Conservation (phyloP, 2,797 vertebrate species). For the Lemur catta region DNA sequence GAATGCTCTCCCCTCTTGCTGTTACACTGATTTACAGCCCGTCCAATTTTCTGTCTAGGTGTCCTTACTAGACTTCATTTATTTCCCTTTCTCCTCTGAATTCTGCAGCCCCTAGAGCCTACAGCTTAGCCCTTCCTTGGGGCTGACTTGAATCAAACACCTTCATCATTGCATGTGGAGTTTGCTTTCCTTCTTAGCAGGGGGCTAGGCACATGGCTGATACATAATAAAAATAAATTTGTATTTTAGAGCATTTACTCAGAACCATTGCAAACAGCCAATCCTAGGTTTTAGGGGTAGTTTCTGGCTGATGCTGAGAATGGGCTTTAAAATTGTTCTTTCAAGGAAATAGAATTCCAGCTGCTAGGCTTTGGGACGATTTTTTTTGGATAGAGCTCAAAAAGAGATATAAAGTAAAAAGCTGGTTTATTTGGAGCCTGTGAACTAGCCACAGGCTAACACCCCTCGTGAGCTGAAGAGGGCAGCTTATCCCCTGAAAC, state of each 20-base stretch:
- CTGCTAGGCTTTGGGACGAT: background rate
- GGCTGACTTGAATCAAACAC: background rate
- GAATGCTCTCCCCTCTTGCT: background rate
- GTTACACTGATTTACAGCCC: background rate
- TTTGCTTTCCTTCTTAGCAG: background rate
- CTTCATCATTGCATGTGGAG: background rate
- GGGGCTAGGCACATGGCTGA: background rate
- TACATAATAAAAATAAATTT: background rate
- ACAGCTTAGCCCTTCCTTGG: fast-evolving
- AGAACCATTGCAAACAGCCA: background rate
- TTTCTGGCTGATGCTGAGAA: background rate
- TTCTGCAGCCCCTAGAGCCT: background rate
- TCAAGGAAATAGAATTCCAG: background rate
- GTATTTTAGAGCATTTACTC: background rate
- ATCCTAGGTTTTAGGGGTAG: background rate
- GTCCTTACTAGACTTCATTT: background rate
- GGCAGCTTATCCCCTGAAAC: background rate
- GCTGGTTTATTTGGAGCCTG: background rate
- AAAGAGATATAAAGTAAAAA: background rate
- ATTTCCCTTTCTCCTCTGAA: background rate
- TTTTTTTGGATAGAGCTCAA: background rate
- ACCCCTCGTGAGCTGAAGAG: background rate
- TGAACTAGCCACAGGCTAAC: background rate
- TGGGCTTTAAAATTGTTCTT: background rate
- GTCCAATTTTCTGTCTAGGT: background rate